Base-by-base conservation (phyloP, 2,113 vertebrate species). In the Semicossyphus pulcher region DNA sequence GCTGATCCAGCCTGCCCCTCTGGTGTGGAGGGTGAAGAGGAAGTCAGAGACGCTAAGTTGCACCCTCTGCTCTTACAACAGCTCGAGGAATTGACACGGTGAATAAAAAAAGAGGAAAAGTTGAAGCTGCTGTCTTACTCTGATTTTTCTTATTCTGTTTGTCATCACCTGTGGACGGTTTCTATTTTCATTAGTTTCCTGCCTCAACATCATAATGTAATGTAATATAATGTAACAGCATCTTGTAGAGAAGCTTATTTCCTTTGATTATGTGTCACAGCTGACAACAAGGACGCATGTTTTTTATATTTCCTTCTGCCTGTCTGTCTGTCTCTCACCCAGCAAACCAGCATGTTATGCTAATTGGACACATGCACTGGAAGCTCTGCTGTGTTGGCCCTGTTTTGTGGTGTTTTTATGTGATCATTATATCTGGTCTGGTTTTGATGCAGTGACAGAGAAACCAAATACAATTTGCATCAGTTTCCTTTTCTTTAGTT, bases 281-380 rank as follows among this genome's bases (percentile, higher is more conserved):
- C 69, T 84, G 72, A 76, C 65, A 66, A 48, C 45, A 25, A 41
- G 54, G 31, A 81, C 68, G 23, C 68, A 21, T 73, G 80, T 80
- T 82, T 83, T n/a, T 75, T 44, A 77, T 70, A 81, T 84, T 82
- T 78, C 72, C 62, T 74, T 79, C 58, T 74, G 81, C 71, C 78
- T 72, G 81, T 73, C 78, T 72, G 78, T 80, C 81, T 68, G 60
- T 78, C 81, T 49, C 44, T 84, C 76, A 80, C 58, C 60, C 65
- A 78, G 72, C 62, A 51, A 76, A 23, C 62, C 87, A 85, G 54
- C 74, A 71, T 87, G 75, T 67, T 76, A 78, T 82, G 76, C 71
- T 86, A 80, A 88, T 78, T 90, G 72, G 59, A 84, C 72, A 85
- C 76, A 81, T 83, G 59, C 51, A 68, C 72, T 69, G 45, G 56